Percentiles rank a stretch among this genome's conserved stretches.
Evolutionary conservation across 1,140 invertebrate species (phyloP).

Genomic region (Hesperophylax magnus): DNA sequence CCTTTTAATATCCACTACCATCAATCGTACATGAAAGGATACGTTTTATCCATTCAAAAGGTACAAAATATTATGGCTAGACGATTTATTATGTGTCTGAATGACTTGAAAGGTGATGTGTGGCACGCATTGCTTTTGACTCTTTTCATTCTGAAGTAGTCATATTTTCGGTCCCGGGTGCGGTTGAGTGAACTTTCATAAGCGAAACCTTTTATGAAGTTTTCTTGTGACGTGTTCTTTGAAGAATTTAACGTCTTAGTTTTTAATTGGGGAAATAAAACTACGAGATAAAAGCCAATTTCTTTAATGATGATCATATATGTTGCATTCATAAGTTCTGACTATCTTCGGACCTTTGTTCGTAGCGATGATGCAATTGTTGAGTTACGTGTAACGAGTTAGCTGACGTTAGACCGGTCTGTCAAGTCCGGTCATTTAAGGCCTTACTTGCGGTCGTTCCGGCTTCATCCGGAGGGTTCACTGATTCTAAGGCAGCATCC

Average conservation of each 20-base stretch:
- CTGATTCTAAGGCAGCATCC: constrained; percentile 16
- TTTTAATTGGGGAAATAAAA: too few species aligned
- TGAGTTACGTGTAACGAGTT: constrained; percentile 14
- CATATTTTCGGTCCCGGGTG: too few species aligned
- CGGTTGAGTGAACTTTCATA: too few species aligned
- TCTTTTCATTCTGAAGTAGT: too few species aligned
- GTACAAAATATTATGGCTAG: constrained; percentile 14
- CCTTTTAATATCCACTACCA: constrained; percentile 5
- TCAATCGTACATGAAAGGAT: constrained; percentile 24
- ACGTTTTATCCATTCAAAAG: constrained; percentile 31
- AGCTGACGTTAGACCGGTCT: constrained; percentile 21
- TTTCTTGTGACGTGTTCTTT: too few species aligned
- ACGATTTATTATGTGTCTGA: constrained; percentile 12
- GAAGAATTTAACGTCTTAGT: too few species aligned
- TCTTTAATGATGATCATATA: too few species aligned
- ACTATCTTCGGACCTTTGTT: constrained; percentile 8
- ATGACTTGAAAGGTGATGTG: constrained; percentile 6
- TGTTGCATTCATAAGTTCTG: neutral
- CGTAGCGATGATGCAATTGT: constrained; percentile 17
- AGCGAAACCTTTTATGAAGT: too few species aligned
- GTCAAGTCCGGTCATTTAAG: constrained; percentile 22
- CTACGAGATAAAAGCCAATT: too few species aligned
- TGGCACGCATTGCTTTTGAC: too few species aligned
- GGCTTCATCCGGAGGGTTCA: constrained; percentile 3
- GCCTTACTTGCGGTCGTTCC: constrained; percentile 12